Conservation (phyloP, 1,140 invertebrate genomes). For the Camponotus floridanus region DNA sequence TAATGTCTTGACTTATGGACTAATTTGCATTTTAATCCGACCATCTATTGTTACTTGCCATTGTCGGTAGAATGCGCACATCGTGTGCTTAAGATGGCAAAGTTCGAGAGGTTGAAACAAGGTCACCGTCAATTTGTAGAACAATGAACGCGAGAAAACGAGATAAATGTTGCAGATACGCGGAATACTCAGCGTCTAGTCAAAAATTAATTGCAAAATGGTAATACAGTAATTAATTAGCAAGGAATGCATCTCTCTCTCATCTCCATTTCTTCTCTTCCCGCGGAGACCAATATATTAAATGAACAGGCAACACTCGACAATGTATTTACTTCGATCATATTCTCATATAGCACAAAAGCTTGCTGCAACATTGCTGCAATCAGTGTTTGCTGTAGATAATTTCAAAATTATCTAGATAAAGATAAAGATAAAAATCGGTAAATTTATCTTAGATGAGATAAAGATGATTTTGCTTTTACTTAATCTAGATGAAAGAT, state of each 20-base stretch:
- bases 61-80: slow-evolving; percentile 68
- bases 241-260: background rate
- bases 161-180: slow-evolving; percentile 6
- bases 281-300: background rate
- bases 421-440: no score
- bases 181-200: background rate
- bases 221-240: slow-evolving; percentile 5
- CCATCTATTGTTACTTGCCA: slow-evolving; percentile 74
- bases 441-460: no score
- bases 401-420: no score
- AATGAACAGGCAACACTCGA: background rate
- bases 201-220: background rate
- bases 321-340: background rate
- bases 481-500: no score
- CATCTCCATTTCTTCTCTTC: background rate
- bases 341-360: no score
- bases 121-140: slow-evolving; percentile 58
- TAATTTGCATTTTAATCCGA: slow-evolving; percentile 79
- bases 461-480: no score
- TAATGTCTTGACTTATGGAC: slow-evolving; percentile 77
- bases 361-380: no score
- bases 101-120: slow-evolving; percentile 59
- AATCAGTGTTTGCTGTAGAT: no score
- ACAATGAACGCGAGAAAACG: slow-evolving; percentile 34
- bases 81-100: slow-evolving; percentile 50